Conservation (phyloP, 2,113 vertebrate species). For the Paraplagusia blochii region DNA sequence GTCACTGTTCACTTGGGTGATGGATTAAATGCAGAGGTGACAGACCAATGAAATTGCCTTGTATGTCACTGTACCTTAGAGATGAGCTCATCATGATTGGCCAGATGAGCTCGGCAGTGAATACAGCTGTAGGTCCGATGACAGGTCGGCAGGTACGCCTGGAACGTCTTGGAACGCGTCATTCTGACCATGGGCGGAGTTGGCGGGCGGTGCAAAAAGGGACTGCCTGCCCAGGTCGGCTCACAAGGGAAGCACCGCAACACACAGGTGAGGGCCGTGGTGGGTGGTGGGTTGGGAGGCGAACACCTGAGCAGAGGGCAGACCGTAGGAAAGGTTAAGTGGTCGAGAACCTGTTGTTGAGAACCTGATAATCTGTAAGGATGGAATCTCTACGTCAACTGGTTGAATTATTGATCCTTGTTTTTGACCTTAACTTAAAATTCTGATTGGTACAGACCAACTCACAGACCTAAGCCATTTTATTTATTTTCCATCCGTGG, state of each 20-base stretch:
- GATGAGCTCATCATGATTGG: conserved; percentile 98
- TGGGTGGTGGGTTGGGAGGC: conserved; percentile 87
- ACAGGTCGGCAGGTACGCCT: conserved; percentile 96
- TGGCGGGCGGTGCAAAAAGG: conserved; percentile 92
- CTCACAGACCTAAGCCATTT: too few relatives aligned
- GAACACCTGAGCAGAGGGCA: conserved; percentile 77
- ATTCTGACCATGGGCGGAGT: conserved; percentile 97
- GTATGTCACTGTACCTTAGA: conserved; percentile 84
- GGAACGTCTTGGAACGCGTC: conserved; percentile 99
- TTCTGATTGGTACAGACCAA: too few relatives aligned
- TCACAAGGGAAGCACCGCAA: conserved; percentile 99
- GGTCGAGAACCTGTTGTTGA: conserved; percentile 13
- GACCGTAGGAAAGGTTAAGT: conserved; percentile 4
- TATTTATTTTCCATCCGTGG: too few relatives aligned
- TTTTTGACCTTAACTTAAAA: too few relatives aligned
- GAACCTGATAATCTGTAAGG: too few relatives aligned
- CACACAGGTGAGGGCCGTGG: conserved; percentile 99
- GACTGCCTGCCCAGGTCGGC: conserved; percentile 94
- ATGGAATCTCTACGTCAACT: too few relatives aligned
- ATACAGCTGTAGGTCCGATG: conserved; percentile 99
- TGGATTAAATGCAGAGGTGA: too few relatives aligned
- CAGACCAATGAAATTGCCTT: neutral
- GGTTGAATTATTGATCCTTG: too few relatives aligned
- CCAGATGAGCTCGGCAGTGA: conserved; percentile 95
- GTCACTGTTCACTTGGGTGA: too few relatives aligned